Conservation (phyloP, 2,888 invertebrate species). For the Oasisia sp. region DNA sequence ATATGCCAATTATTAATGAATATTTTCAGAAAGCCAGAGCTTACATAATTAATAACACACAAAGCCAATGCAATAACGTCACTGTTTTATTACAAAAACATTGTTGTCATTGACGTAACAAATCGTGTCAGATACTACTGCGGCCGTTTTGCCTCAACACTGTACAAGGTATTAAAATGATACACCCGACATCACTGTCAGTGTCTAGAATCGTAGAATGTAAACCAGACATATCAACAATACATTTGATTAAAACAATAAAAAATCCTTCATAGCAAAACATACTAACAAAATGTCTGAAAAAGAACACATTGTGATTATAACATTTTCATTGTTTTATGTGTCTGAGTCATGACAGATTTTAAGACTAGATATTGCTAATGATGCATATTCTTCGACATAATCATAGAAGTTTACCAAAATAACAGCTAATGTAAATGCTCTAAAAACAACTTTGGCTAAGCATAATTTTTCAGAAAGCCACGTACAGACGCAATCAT, state of each 20-base stretch:
- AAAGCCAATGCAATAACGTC: background rate
- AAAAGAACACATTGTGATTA: background rate
- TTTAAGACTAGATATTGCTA: background rate
- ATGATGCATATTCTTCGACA: background rate
- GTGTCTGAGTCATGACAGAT: no score
- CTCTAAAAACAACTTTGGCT: background rate
- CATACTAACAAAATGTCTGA: background rate
- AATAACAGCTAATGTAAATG: no score
- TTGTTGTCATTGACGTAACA: background rate
- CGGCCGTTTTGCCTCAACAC: background rate
- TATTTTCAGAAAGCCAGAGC: background rate
- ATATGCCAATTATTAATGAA: background rate
- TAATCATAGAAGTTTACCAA: background rate
- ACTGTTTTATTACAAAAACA: background rate
- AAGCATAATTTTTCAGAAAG: background rate
- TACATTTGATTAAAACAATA: background rate
- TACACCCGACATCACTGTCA: background rate
- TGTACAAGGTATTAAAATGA: constrained; percentile 4
- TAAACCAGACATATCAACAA: background rate
- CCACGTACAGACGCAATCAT: no score
- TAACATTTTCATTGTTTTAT: background rate
- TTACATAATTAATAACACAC: background rate
- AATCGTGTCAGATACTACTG: background rate
- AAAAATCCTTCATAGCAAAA: background rate
- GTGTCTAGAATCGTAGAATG: background rate